Base-by-base conservation (phyloP, 2,113 vertebrate species). In the Cathartes aura region DNA sequence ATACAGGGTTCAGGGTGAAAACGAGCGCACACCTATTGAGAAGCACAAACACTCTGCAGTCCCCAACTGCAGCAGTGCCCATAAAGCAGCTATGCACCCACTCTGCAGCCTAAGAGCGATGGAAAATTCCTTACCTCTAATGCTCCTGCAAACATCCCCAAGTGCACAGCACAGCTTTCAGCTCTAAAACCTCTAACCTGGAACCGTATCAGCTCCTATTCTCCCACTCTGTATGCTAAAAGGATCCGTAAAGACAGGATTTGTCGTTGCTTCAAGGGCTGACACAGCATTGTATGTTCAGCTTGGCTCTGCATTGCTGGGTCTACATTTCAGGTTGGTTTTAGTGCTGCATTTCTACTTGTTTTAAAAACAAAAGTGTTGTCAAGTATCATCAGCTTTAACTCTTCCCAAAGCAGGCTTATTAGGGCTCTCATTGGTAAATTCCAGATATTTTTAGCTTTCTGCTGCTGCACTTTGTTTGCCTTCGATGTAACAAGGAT, bases 61-160 rank as follows among this genome's bases (percentile, higher is more conserved):
- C 22, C 34, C 34, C 63, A 56, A 6, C 75, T 9, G 15, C 90
- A 74, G 86, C 82, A 75, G 30, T 53, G 87, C 59, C 93, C 83
- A 11, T 4, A 16, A 32, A 82, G 83, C 59, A 80, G 63, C 82
- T 8, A 29, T 0, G 81, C 78, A 62, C 58, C 70, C 82, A 20
- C 75, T 63, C 53, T 75, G 76, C 94, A 96, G 87, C 80, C 81
- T 24, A 5, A 64, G 60, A 68, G 87, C 5, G 4, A 64, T 87
- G 95, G 93, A 96, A 97, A 96, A 97, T 96, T 97, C 93, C 94
- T 93, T 68, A 82, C 94, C 56, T 93, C 91, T 95, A 89, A 87
- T 1, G 53, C 73, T 95, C 81, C 93, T 79, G 89, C 76, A 89
- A 94, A 89, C 91, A 82, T 93, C 74, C 76, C 76, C 70, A 80